Percentiles rank a stretch among this genome's conserved stretches.
phyloP scores from a whole-genome alignment of 1,140 invertebrate genomes.

The Laupala kohalensis region DNA sequence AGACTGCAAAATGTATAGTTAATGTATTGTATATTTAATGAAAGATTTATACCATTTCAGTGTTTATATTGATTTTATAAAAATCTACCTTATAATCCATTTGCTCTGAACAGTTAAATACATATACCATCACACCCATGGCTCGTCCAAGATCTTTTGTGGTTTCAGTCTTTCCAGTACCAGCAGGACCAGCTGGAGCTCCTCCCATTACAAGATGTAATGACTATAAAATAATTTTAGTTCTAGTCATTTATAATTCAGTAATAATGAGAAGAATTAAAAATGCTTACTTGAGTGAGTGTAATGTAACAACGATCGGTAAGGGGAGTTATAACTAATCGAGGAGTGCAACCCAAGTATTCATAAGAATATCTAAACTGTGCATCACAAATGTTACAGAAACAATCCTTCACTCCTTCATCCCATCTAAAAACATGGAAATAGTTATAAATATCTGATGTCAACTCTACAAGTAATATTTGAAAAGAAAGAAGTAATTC shows the following conservation, averaged over 20 bases:
- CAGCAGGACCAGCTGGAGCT: conserved; percentile 72
- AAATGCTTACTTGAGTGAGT: conserved; percentile 47
- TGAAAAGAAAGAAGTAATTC: too few species aligned
- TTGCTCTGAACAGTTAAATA: conserved; percentile 92
- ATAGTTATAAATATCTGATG: not conserved
- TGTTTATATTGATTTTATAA: not conserved
- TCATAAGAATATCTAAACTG: conserved; percentile 67
- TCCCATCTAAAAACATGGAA: conserved; percentile 49
- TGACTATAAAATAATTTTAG: conserved; percentile 36
- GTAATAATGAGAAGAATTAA: not conserved
- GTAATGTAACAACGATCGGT: conserved; percentile 87
- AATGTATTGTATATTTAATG: not conserved
- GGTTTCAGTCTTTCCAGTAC: conserved; percentile 66
- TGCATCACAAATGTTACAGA: conserved; percentile 85
- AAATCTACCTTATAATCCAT: conserved; percentile 72
- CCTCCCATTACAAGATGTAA: conserved; percentile 84
- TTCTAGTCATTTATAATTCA: not conserved
- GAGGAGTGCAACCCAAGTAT: conserved; percentile 68
- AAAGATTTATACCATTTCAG: not conserved
- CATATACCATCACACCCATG: conserved; percentile 86
- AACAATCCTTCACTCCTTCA: conserved; percentile 66
- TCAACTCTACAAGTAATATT: too few species aligned
- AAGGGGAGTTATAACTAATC: conserved; percentile 72
- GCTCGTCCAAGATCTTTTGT: conserved; percentile 85
- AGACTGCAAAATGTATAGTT: conserved; percentile 34